Evolutionary conservation across 1,140 invertebrate species (phyloP).

Genomic region (Pseudomyrmex cubaensis): DNA sequence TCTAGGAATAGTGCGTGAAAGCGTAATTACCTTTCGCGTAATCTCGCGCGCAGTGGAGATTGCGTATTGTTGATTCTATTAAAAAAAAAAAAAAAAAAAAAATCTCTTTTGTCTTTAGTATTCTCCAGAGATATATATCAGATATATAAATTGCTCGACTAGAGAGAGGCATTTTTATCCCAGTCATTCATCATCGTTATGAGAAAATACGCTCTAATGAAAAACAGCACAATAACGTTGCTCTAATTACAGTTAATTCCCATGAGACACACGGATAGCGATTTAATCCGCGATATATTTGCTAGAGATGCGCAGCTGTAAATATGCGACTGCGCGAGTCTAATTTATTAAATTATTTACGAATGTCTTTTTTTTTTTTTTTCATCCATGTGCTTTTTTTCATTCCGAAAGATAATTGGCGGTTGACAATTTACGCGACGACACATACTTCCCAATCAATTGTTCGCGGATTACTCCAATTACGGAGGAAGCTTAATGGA

Average conservation of each 20-base stretch:
- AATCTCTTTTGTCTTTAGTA: not conserved
- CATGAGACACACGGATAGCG: not conserved
- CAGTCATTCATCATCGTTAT: conserved; percentile 40
- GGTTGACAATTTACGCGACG: not conserved
- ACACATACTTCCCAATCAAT: not conserved
- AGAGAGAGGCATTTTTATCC: conserved; percentile 30
- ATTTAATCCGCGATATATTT: conserved; percentile 1
- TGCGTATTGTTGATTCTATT: conserved; percentile 25
- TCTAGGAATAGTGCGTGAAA: not conserved
- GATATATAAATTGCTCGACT: conserved; percentile 20
- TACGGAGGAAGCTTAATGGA: not conserved
- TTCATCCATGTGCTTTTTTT: not conserved
- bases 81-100: not conserved
- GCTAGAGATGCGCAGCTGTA: not conserved
- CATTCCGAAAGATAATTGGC: not conserved
- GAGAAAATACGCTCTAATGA: not conserved
- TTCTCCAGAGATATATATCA: not conserved
- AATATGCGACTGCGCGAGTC: not conserved
- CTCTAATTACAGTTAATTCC: conserved; percentile 38
- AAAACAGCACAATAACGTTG: conserved; percentile 24
- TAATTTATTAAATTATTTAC: not conserved
- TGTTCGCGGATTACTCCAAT: too few relatives aligned
- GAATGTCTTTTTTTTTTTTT: too few relatives aligned
- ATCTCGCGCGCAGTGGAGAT: conserved; percentile 3
- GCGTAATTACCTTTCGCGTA: not conserved